Evolutionary conservation across 2,797 vertebrate genomes (phyloP), one percentile per base, ranked within the genome.

Genomic region (Siniperca scherzeri): DNA sequence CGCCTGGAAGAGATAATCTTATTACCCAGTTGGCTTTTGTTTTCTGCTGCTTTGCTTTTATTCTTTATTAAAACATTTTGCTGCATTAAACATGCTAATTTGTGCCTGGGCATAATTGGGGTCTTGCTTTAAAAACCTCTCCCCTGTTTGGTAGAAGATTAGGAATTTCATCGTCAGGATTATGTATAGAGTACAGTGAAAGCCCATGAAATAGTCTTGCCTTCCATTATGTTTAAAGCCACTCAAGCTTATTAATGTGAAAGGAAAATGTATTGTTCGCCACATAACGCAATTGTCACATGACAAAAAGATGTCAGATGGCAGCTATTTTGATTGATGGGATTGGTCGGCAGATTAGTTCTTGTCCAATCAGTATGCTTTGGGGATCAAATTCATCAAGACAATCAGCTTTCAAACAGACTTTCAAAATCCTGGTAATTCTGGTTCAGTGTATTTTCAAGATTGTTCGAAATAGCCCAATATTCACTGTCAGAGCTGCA

Each of bases 11-110:
- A 95, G 94, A 95, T 95, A 96, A 96, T 96, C 94, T 91, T 92
- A 96, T 96, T 96, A 95, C 91, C 91, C 91, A 90, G 90, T 90
- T 89, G 88, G 90, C 93, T 94, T 95, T 96, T 96, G 94, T 95
- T 95, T 96, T 95, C 90, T 78, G 80, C 86, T 85, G 88, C 87
- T 86, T 91, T 88, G 86, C 92, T 89, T 95, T 94, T 94, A 94
- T 94, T 94, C 94, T 91, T 91, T 94, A 94, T 95, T 95, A 94
- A 95, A 95, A 95, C 88, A 94, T 94, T 95, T 94, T 94, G 89
- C 88, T 93, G 89, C 90, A 94, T 95, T 94, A 93, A 93, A 95
- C 92, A 94, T 94, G 93, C 93, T 93, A 94, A 95, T 96, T 94
- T 94, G 85, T 85, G 85, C 91, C 87, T 88, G 78, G 90, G 90